Base-by-base conservation (phyloP, 2,888 invertebrate genomes). In the Agriotes lineatus region DNA sequence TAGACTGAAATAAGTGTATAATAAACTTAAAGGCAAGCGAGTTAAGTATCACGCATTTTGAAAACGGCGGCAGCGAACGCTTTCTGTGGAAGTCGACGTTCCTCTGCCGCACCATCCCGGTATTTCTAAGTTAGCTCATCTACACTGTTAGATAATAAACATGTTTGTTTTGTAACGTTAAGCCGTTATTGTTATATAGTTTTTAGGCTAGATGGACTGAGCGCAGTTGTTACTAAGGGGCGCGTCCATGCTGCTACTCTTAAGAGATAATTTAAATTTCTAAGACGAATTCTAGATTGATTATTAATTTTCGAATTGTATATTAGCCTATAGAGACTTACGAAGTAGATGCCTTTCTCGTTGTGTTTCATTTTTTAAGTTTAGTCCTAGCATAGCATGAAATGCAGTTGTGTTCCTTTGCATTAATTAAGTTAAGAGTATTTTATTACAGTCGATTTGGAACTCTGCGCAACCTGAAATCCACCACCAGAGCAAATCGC, bases 101-200 rank as follows among this genome's bases (percentile, higher is more conserved):
- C 18, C 20, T 14, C 14, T 37, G 37, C 14, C 37, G 37, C 12
- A 44, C 25, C 25, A 14, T 50, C 39, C 44, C 18, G 42, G 14
- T 54, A 48, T 25, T 58, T 59, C 18, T 59, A 30, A 25, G 19
- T 44, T 50, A 59, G 39, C 50, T 58, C 48, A 42, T 58, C 20
- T 42, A 58, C 48, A 37, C 58, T 50, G 35, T 52, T 54, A 56
- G 45, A 56, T 56, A 22, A 56, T 58, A 37, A 57, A 45, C 48
- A 35, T 30, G 44, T 62, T 45, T 45, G 56, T 59, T 52, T 57
- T 59, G 30, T 64, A 59, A 59, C 45, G 54, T 63, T 69, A 60
- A 60, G 63, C 50, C 70, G 74, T 74, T 72, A 74, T 68, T 74
- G 74, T 74, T 74, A 73, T 69, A 69, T 74, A 74, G 74, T 73